Evolutionary conservation across 2,888 invertebrate genomes (phyloP).

Genomic region (Heliconius ethilla): DNA sequence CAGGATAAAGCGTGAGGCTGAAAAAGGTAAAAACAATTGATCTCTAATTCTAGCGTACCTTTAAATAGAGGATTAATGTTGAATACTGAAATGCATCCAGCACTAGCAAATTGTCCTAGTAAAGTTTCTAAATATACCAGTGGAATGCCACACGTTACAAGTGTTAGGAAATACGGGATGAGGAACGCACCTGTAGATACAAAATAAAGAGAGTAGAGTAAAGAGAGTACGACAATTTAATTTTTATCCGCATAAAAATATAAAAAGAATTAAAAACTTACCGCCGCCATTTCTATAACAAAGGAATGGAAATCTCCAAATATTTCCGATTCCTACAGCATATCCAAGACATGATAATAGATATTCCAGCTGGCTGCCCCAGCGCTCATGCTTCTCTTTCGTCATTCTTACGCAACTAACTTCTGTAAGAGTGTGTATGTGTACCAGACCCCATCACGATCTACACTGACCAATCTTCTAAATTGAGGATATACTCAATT

Average conservation of each 20-base stretch:
- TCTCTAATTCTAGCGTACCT: constrained; percentile 78
- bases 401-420: constrained; percentile 58
- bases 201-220: background rate
- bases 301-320: constrained; percentile 93
- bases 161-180: constrained; percentile 91
- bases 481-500: constrained; percentile 63
- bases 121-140: constrained; percentile 93
- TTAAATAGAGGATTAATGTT: constrained; percentile 91
- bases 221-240: background rate
- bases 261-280: constrained; percentile 58
- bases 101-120: constrained; percentile 92
- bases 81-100: constrained; percentile 91
- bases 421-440: constrained; percentile 40
- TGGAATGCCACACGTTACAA: constrained; percentile 91
- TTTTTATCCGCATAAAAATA: background rate
- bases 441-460: constrained; percentile 45
- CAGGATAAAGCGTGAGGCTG: background rate
- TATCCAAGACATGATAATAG: constrained; percentile 91
- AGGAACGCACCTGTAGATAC: constrained; percentile 88
- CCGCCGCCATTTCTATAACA: constrained; percentile 94
- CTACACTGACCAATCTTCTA: constrained; percentile 40
- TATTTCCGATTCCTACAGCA: constrained; percentile 92
- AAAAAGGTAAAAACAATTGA: background rate
- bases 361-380: constrained; percentile 89
- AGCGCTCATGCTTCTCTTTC: constrained; percentile 81